These are phyloP conservation scores for Elysia crispata DNA, from an alignment of 2,888 invertebrate species.

Conservation along the genomic window DNA sequence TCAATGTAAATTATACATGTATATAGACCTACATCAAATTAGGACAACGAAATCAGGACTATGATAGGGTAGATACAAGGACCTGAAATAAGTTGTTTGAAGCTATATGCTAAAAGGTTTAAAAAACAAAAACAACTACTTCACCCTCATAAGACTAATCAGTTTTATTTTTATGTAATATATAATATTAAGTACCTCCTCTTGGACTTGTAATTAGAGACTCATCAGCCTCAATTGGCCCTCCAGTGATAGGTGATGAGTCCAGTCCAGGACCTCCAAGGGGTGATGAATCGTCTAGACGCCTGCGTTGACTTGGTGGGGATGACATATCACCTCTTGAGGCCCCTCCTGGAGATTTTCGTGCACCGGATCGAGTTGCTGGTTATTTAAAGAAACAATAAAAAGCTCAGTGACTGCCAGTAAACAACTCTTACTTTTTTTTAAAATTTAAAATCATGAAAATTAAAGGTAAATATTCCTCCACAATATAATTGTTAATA, in stretches of 20 bases:
- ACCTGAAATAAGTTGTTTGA: no score
- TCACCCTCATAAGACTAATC: no score
- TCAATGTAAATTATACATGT: no score
- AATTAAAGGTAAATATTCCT: not conserved
- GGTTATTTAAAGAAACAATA: not conserved
- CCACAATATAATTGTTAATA: not conserved
- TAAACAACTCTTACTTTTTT: no score
- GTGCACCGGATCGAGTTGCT: constrained; percentile 45
- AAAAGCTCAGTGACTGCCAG: no score
- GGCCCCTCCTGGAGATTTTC: constrained; percentile 16
- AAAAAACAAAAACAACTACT: no score
- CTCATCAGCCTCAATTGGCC: constrained; percentile 31
- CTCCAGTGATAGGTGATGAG: constrained; percentile 31
- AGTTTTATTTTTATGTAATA: no score
- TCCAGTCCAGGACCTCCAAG: constrained; percentile 35
- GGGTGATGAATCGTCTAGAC: constrained; percentile 41
- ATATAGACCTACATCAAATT: no score
- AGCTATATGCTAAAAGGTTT: no score
- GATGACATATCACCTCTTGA: constrained; percentile 35
- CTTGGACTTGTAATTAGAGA: constrained; percentile 47
- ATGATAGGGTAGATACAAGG: no score
- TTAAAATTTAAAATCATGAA: not conserved
- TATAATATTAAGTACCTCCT: no score
- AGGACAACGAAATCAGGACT: no score
- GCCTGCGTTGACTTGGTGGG: constrained; percentile 38